Evolutionary conservation across 2,113 vertebrate genomes (phyloP).

Genomic region (Puffinus mauretanicus): DNA sequence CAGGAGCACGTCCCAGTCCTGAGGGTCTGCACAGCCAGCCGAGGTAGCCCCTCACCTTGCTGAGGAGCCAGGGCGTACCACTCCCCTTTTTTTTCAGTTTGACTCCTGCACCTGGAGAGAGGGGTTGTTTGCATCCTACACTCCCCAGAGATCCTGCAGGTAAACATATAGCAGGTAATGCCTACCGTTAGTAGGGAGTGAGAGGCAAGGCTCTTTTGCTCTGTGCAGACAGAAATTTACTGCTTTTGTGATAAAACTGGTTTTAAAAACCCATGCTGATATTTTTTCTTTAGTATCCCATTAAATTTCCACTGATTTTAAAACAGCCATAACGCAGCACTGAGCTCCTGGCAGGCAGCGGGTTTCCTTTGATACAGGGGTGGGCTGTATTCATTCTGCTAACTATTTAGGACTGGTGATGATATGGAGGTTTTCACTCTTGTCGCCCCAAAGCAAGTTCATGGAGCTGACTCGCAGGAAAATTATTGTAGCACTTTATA

Average conservation of each 20-base stretch:
- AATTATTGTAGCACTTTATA: not conserved
- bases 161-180: not conserved
- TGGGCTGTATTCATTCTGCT: not conserved
- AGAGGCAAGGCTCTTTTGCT: not conserved
- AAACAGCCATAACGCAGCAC: not conserved
- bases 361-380: not conserved
- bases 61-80: accelerated
- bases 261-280: not conserved
- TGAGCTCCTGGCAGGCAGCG: not conserved
- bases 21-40: not conserved
- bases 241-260: not conserved
- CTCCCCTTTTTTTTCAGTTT: not conserved
- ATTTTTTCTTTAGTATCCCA: not conserved
- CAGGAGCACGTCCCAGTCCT: accelerated
- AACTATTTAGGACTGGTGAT: not conserved
- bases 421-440: not conserved
- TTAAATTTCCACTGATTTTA: not conserved
- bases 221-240: not conserved
- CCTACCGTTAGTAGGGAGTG: not conserved
- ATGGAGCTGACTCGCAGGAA: not conserved
- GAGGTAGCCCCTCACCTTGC: not conserved
- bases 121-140: not conserved
- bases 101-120: not conserved
- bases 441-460: not conserved
- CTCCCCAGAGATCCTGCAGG: not conserved